Percentiles rank a stretch among this genome's conserved stretches.
Conservation (phyloP, 2,113 vertebrate genomes). For the Cinclus cinclus region DNA sequence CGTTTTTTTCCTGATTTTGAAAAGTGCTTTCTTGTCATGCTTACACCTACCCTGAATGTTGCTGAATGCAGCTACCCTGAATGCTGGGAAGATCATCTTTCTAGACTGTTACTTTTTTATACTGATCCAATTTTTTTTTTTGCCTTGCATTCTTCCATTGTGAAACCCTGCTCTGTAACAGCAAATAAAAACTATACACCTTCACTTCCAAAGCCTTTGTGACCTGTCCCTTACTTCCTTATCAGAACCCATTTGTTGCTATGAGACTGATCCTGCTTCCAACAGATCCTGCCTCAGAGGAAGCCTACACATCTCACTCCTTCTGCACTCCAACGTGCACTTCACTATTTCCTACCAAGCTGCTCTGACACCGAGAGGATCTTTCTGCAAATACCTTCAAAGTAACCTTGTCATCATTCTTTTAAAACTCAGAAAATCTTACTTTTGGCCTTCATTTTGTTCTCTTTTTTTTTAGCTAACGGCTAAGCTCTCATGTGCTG, state of each 20-base stretch:
- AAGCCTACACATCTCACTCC: background rate
- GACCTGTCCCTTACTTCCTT: background rate
- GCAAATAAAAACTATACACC: background rate
- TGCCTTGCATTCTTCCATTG: background rate
- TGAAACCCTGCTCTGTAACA: background rate
- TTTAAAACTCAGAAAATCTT: background rate
- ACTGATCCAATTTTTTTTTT: background rate
- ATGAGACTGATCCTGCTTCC: background rate
- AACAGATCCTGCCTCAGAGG: background rate
- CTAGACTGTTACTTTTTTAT: background rate
- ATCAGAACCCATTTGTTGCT: slow-evolving; percentile 3
- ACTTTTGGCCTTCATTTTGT: background rate
- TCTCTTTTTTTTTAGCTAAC: background rate
- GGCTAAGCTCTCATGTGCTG: background rate
- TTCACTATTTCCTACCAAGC: background rate
- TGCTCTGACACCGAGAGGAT: background rate
- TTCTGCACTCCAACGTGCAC: background rate
- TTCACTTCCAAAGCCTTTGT: background rate
- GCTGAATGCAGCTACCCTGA: background rate
- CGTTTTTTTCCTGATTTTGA: background rate
- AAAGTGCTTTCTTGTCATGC: background rate
- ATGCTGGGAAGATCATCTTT: background rate
- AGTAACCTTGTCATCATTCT: background rate
- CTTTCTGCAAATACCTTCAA: background rate
- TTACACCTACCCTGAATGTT: background rate